Evolutionary conservation across 92 coral and sea anemone genomes (phyloP).

Genomic region (Phymanthus crucifer): DNA sequence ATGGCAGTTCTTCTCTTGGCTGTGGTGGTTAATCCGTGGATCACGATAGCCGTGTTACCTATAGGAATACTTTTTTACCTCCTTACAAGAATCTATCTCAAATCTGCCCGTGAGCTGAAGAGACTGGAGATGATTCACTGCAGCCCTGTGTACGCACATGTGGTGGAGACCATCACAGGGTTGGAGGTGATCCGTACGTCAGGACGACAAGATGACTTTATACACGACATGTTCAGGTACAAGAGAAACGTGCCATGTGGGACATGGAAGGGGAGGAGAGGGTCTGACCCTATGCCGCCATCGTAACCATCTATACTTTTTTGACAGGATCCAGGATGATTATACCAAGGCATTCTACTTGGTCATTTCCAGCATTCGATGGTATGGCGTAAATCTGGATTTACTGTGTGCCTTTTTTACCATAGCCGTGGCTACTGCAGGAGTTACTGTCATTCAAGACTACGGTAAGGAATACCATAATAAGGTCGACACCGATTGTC

Average conservation of each 20-base stretch:
- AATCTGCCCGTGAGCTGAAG: background rate
- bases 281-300: too few relatives aligned
- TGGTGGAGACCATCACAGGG: background rate
- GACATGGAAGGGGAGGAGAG: too few relatives aligned
- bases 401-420: background rate
- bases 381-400: background rate
- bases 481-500: background rate
- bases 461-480: background rate
- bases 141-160: background rate
- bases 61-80: background rate
- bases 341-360: background rate
- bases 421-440: background rate
- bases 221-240: background rate
- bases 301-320: background rate
- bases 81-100: background rate
- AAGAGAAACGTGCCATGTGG: too few relatives aligned
- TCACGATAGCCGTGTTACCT: background rate
- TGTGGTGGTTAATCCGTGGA: conserved; percentile 41
- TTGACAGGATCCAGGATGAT: background rate
- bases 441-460: background rate
- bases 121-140: background rate
- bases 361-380: background rate
- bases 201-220: background rate
- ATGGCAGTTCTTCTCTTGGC: conserved; percentile 48
- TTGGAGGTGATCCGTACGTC: background rate